Conservation (phyloP, 2,888 invertebrate species). For the Drosophila austrosaltans region DNA sequence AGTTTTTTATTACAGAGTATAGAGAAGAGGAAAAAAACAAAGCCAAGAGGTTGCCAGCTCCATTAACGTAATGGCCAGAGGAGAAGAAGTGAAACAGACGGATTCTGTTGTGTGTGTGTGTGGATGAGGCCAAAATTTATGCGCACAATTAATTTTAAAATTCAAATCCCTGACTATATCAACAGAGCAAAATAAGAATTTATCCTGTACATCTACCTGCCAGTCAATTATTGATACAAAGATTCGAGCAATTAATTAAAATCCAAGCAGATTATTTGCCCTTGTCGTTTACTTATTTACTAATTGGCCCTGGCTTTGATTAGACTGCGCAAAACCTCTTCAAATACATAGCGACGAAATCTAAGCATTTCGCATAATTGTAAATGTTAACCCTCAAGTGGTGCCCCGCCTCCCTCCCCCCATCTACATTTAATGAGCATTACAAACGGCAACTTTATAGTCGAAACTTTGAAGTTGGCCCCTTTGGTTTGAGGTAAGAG, state of each 20-base stretch:
- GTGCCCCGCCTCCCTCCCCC: slow-evolving; percentile 14
- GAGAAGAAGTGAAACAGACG: not conserved
- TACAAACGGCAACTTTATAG: slow-evolving; percentile 66
- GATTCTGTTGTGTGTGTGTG: slow-evolving; percentile 15
- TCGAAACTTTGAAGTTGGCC: slow-evolving; percentile 17
- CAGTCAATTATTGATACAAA: slow-evolving; percentile 44
- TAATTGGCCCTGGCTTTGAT: slow-evolving; percentile 63
- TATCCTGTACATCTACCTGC: slow-evolving; percentile 31
- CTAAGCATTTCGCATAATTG: slow-evolving; percentile 41
- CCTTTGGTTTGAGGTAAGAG: not conserved
- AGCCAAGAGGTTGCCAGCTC: slow-evolving; percentile 62
- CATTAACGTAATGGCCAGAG: slow-evolving; percentile 51
- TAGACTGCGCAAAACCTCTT: slow-evolving; percentile 28
- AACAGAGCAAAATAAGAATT: slow-evolving; percentile 44
- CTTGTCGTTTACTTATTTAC: slow-evolving; percentile 47
- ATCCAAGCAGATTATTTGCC: slow-evolving; percentile 58
- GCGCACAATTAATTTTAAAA: slow-evolving; percentile 77
- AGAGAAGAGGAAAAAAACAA: slow-evolving; percentile 35
- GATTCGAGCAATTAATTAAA: slow-evolving; percentile 63
- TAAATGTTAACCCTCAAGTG: slow-evolving; percentile 57
- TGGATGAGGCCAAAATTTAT: slow-evolving; percentile 58
- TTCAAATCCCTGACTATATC: slow-evolving; percentile 67
- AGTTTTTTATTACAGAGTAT: not conserved
- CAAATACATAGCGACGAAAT: slow-evolving; percentile 24
- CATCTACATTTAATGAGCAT: slow-evolving; percentile 59